Base-by-base conservation (phyloP, 2,113 vertebrate species). In the Brienomyrus brachyistius region DNA sequence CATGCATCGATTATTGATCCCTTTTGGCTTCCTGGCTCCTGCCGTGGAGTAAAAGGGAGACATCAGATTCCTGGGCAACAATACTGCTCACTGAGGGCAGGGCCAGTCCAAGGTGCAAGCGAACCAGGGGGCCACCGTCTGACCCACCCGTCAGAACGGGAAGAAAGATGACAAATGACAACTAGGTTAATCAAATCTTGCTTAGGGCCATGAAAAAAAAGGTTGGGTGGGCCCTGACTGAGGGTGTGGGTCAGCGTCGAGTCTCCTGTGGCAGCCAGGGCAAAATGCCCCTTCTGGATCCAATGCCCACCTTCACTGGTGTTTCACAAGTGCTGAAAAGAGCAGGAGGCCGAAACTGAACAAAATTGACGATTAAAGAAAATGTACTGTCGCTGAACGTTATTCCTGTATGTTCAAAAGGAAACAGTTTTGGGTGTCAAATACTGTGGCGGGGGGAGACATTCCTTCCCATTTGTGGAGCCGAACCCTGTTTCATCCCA, bases 271-370 rank as follows among this genome's bases (percentile, higher is more conserved):
- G 74, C 74, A 19, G 4, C 35, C 31, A 2, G 50, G 54, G 45
- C 66, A 89, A n/a, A 77, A 90, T 90, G 90, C 91, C 91, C 91
- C 82, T 90, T 93, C 89, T 90, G 62, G 89, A 35, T 35, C 35
- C 0, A 80, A 51, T 90, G 91, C 45, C 47, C 47, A 31, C 23
- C 52, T 77, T 35, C 85, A 52, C 50, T 19, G n/a, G 94, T 92
- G 92, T 93, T 96, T 96, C 95, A 96, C 94, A 91, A 94, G 93
- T 93, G 95, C 94, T 91, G 87, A 94, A 92, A 95, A n/a, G n/a
- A n/a, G n/a, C n/a, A 95, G 51, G 59, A 77, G 9, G 19, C 19
- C 19, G 10, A 47, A 47, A 47, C 52, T 40, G 87, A 62, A 13
- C 59, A 27, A 62, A 62, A 27, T 3, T 0, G n/a, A 47, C 4